Base-by-base conservation (phyloP, 2,888 invertebrate species). In the Ceriagrion tenellum region DNA sequence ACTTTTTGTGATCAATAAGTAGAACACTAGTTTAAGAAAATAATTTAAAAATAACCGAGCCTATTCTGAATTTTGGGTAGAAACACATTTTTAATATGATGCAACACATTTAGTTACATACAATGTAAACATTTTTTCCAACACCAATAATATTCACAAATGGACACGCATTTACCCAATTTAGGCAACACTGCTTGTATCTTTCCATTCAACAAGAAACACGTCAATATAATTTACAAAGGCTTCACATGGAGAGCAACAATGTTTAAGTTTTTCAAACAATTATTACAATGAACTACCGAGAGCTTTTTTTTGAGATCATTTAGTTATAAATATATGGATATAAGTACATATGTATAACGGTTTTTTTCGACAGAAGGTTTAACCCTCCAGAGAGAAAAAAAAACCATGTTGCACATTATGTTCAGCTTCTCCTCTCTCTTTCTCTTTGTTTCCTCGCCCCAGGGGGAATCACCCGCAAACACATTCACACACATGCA, bases 231-330 rank as follows among this genome's bases (percentile, higher is more conserved):
- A 89, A 89, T 47, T 40, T 93, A 63, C 93, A 93, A 93, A 93
- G 35, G 63, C 89, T 55, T 69, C 69, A 69, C 59, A 59, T 63
- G 26, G 55, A 93, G n/a, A 93, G n/a, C 69, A 55, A 47, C 69
- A 47, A 47, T 63, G 47, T 91, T 23, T 26, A 35, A 74, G 26
- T 69, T 40, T 69, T 47, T 40, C 47, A 47, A 26, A 63, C 63
- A 93, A 40, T 69, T 69, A 47, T 93, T 47, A 47, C 26, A 93
- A 93, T 93, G 55, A 93, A 93, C 93, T 93, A 93, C 93, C 93
- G 93, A 93, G 93, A 93, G 93, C 93, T 47, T 74, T 93, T 93
- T 93, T 93, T 16, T 74, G 74, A 63, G 16, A 74, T 40, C n/a
- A 23, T 89, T 89, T 89, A n/a, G 55, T 69, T 93, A 40, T n/a